Evolutionary conservation across 2,888 invertebrate species (phyloP).

Genomic region (Gibbula magus): DNA sequence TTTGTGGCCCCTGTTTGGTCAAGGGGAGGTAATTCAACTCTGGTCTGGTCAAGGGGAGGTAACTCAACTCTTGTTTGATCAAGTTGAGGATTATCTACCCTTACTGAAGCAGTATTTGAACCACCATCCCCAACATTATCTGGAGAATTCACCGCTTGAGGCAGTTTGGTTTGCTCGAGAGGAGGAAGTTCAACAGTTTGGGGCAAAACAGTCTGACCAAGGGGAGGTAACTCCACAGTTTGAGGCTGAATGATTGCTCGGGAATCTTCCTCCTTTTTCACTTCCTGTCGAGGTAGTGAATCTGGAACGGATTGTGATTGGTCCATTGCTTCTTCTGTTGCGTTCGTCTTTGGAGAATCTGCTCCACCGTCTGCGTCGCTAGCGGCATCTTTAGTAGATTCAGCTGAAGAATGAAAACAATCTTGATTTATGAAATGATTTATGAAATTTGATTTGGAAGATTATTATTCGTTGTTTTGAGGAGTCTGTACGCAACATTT

Average conservation of each 20-base stretch:
- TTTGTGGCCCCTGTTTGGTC: background rate
- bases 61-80: slow-evolving; percentile 31
- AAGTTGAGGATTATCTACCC: background rate
- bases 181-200: slow-evolving; percentile 29
- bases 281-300: no score
- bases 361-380: no score
- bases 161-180: background rate
- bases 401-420: no score
- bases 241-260: background rate
- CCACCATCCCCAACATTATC: background rate
- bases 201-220: background rate
- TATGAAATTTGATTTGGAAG: no score
- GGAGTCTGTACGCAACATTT: no score
- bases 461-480: no score
- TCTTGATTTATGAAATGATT: no score
- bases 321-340: no score
- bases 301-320: no score
- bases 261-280: background rate
- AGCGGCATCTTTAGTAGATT: no score
- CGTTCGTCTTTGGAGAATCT: no score
- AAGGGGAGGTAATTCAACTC: slow-evolving; percentile 30
- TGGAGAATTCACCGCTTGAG: no score
- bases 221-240: slow-evolving; percentile 37
- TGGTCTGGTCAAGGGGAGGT: slow-evolving; percentile 32
- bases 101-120: background rate